phyloP scores from a whole-genome alignment of 2,797 vertebrate species.

The Liasis olivaceus region DNA sequence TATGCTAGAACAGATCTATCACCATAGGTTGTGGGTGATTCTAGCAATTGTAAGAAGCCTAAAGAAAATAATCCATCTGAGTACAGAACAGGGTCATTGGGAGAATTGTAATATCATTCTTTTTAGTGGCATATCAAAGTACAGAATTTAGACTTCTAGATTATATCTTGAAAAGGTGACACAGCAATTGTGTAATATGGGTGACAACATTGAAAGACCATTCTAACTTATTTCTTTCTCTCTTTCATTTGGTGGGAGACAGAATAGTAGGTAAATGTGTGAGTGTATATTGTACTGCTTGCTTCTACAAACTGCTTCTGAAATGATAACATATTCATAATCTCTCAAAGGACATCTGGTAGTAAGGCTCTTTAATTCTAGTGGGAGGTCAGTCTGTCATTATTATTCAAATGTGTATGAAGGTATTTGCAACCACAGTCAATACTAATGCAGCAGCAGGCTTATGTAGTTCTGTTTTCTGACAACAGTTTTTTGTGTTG shows the following conservation, averaged over 20 bases:
- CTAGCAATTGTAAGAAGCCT: conserved; percentile 34
- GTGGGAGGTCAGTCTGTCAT: neutral
- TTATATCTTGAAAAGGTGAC: neutral
- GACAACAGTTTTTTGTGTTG: neutral
- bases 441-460: neutral
- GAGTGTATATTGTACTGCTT: neutral
- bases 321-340: neutral
- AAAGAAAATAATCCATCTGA: neutral
- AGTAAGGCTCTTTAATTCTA: neutral
- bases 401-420: neutral
- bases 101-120: neutral
- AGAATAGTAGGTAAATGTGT: neutral
- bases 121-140: neutral
- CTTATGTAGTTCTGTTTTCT: neutral
- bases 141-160: neutral
- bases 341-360: neutral
- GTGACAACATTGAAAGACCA: neutral
- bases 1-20: conserved; percentile 53
- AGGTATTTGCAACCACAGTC: neutral
- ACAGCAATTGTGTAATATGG: neutral
- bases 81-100: neutral
- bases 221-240: neutral
- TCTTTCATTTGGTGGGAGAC: neutral
- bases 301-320: neutral
- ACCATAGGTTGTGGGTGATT: conserved; percentile 53